A percentile compares a stretch with the other conserved stretches of the same genome.
Evolutionary conservation across 2,797 vertebrate species (phyloP).

Genomic region (Anguilla megastoma): DNA sequence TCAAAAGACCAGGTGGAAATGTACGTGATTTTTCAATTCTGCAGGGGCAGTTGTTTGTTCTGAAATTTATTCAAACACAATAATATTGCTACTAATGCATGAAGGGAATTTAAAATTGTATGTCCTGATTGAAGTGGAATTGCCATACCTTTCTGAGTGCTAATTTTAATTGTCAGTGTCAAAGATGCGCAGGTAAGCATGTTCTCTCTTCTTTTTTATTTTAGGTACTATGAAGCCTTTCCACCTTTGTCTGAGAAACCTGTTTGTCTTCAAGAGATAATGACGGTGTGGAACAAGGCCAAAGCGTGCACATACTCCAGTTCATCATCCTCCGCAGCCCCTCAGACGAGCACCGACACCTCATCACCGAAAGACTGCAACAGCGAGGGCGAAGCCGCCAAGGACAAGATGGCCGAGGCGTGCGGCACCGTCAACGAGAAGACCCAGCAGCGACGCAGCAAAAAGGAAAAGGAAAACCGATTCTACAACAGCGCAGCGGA

Average conservation of each 20-base stretch:
- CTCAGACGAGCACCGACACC: slow-evolving; percentile 95
- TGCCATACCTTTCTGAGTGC: background rate
- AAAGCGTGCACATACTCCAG: slow-evolving; percentile 90
- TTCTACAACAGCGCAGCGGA: slow-evolving; percentile 72
- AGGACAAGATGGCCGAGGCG: slow-evolving; percentile 73
- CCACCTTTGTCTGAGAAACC: slow-evolving; percentile 96
- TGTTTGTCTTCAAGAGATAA: slow-evolving; percentile 98
- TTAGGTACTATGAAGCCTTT: slow-evolving; percentile 99
- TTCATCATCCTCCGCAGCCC: slow-evolving; percentile 93
- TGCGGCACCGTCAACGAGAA: slow-evolving; percentile 70
- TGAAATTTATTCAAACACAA: background rate
- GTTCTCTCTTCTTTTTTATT: slow-evolving; percentile 35
- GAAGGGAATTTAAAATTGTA: background rate
- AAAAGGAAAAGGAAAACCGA: slow-evolving; percentile 87
- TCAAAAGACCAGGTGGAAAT: slow-evolving; percentile 99
- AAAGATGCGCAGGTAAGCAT: background rate
- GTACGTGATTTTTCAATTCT: slow-evolving; percentile 68
- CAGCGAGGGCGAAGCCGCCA: slow-evolving; percentile 86
- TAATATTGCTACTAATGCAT: background rate
- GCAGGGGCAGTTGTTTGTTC: background rate
- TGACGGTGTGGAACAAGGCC: slow-evolving; percentile 98
- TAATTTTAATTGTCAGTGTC: background rate
- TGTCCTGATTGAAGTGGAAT: background rate
- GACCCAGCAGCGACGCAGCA: slow-evolving; percentile 77
- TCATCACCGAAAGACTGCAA: slow-evolving; percentile 97